Percentiles rank a stretch among this genome's conserved stretches.
These are phyloP conservation scores for Choristoneura rosaceana DNA, from an alignment of 2,888 invertebrate species.

Conservation along the genomic window DNA sequence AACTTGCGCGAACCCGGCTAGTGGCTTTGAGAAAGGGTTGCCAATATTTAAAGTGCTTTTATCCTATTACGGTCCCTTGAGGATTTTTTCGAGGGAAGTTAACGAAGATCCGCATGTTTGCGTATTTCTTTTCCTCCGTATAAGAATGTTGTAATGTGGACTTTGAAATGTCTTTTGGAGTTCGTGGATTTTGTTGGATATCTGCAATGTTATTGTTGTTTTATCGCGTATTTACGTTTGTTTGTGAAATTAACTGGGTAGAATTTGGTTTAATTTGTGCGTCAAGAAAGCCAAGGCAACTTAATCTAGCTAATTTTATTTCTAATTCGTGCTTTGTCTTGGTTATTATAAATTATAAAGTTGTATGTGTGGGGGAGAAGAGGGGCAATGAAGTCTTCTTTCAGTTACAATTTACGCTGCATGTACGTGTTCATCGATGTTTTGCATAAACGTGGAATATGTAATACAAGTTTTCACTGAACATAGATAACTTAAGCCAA, in stretches of 20 bases:
- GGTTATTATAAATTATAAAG: too few relatives aligned
- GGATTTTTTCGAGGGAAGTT: slow-evolving; percentile 50
- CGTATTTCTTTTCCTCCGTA: slow-evolving; percentile 16
- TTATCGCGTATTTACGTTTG: not conserved
- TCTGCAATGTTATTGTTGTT: not conserved
- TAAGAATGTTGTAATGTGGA: slow-evolving; percentile 30
- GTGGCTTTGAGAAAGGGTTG: slow-evolving; percentile 36
- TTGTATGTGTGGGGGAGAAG: too few relatives aligned
- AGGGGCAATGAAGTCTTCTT: too few relatives aligned
- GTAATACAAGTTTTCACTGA: too few relatives aligned
- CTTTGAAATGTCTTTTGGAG: slow-evolving; percentile 33
- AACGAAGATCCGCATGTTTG: slow-evolving; percentile 39
- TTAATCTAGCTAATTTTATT: too few relatives aligned
- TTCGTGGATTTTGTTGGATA: slow-evolving; percentile 36
- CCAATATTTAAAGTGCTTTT: slow-evolving; percentile 46
- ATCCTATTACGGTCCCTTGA: slow-evolving; percentile 51
- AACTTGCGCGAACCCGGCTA: slow-evolving; percentile 9
- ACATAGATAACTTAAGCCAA: too few relatives aligned
- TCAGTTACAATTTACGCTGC: too few relatives aligned
- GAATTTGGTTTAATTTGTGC: too few relatives aligned
- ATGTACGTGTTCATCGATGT: too few relatives aligned
- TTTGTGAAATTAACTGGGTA: not conserved
- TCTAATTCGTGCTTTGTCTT: too few relatives aligned
- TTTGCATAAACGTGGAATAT: too few relatives aligned
- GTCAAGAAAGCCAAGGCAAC: too few relatives aligned